phyloP scores from a whole-genome alignment of 2,797 vertebrate genomes.

The Taeniopygia guttata region DNA sequence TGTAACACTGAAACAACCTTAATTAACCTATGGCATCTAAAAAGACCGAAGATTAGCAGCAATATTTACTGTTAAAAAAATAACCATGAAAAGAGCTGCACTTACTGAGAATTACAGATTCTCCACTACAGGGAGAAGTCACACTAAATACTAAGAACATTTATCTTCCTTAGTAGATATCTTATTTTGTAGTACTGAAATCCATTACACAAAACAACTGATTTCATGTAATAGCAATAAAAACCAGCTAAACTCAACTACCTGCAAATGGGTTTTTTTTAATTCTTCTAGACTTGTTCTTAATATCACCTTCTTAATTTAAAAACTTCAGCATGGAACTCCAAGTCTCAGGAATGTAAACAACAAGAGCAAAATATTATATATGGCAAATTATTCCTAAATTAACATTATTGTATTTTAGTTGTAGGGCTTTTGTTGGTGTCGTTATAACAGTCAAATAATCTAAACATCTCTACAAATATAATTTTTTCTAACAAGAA shows the following conservation, averaged over 20 bases:
- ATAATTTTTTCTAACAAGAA: neutral
- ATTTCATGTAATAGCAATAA: conserved; percentile 5
- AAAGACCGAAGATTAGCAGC: neutral
- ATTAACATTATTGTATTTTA: neutral
- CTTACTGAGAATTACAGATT: neutral
- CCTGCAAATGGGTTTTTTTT: neutral
- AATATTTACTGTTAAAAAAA: neutral
- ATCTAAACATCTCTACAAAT: neutral
- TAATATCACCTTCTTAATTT: neutral
- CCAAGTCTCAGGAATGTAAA: conserved; percentile 5
- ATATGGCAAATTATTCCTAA: neutral
- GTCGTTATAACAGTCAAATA: neutral
- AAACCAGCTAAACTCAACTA: conserved; percentile 20
- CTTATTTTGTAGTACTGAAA: neutral
- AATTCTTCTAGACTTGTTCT: neutral
- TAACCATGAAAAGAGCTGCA: neutral
- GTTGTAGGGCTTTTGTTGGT: neutral
- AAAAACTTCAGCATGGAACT: neutral
- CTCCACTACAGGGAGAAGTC: neutral
- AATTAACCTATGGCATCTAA: neutral
- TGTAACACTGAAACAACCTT: neutral
- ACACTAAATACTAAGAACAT: neutral
- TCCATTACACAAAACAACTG: neutral
- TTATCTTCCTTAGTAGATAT: neutral
- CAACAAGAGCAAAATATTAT: neutral